Base-by-base conservation (phyloP, 2,888 invertebrate genomes). In the Arctia plantaginis region DNA sequence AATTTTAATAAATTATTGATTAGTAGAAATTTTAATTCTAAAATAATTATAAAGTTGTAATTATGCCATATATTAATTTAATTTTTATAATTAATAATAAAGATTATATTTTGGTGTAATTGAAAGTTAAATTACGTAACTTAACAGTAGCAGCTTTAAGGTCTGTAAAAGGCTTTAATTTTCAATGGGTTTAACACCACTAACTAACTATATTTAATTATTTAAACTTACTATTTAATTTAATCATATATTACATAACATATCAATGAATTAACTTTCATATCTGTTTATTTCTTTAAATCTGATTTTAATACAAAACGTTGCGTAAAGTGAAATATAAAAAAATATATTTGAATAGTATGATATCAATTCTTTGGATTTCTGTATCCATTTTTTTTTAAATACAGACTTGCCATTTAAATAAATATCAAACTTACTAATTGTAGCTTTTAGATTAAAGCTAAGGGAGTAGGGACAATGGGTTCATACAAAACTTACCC, bases 381-480 rank as follows among this genome's bases (percentile, higher is more conserved):
- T n/a, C 4, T 12, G n/a, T 13, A 23, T 6, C n/a, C 15, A 44
- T 30, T 44, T 35, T 68, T 12, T 51, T 20, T 1, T 13, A 66
- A 51, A n/a, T 27, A 35, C 47, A 41, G 59, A 78, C 84, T 85
- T 85, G 84, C 84, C 85, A 82, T 74, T 68, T 68, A n/a, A 74
- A 66, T 44, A 77, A 72, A 77, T 73, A 73, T 77, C 41, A 71
- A 69, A 79, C 66, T 71, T 81, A 78, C 74, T 72, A 72, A 74
- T 73, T 85, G 79, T 85, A 85, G 82, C 69, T 79, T 76, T 84
- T 85, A 80, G 77, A 74, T 65, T 62, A 68, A 23, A 66, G 71
- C 76, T 74, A 68, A 12, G 33, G 33, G 47, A 39, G n/a, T 75
- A 75, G 74, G 71, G 78, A 79, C 67, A 67, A 47, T 33, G 66